Evolutionary conservation across 2,888 invertebrate genomes (phyloP).

Genomic region (Stratiomys singularior): DNA sequence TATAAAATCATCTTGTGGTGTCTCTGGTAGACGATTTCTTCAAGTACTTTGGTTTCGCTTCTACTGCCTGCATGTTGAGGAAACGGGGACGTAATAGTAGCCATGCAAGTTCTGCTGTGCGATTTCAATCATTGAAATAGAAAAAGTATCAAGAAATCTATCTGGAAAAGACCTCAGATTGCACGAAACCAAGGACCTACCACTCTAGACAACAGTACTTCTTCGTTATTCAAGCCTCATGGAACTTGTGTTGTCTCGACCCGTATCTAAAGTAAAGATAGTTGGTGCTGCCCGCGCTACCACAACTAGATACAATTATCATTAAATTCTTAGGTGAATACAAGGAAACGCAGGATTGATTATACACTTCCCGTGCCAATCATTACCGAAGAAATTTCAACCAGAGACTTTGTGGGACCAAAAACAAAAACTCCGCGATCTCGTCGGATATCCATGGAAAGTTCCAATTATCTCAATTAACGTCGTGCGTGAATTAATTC

Average conservation of each 20-base stretch:
- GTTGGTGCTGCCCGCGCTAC: too few relatives aligned
- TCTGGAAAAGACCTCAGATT: too few relatives aligned
- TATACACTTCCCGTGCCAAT: background rate
- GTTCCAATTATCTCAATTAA: slow-evolving; percentile 24
- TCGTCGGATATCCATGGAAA: background rate
- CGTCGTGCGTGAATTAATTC: slow-evolving; percentile 14
- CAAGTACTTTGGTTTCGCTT: background rate
- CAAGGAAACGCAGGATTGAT: background rate
- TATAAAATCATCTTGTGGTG: slow-evolving; percentile 15
- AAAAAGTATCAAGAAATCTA: too few relatives aligned
- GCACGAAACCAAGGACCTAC: too few relatives aligned
- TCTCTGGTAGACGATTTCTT: background rate
- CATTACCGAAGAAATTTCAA: background rate
- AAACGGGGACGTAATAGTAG: background rate
- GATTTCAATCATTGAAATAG: too few relatives aligned
- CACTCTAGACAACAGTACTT: too few relatives aligned
- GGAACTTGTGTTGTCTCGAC: too few relatives aligned
- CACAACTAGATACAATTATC: background rate
- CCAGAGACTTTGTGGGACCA: background rate
- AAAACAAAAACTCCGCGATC: background rate
- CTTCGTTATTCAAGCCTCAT: too few relatives aligned
- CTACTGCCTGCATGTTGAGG: background rate
- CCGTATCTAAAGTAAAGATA: too few relatives aligned
- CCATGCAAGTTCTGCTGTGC: too few relatives aligned
- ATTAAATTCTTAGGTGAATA: background rate